These are phyloP conservation scores for Parnassius orleans DNA, from an alignment of 2,888 invertebrate genomes.

Conservation along the genomic window DNA sequence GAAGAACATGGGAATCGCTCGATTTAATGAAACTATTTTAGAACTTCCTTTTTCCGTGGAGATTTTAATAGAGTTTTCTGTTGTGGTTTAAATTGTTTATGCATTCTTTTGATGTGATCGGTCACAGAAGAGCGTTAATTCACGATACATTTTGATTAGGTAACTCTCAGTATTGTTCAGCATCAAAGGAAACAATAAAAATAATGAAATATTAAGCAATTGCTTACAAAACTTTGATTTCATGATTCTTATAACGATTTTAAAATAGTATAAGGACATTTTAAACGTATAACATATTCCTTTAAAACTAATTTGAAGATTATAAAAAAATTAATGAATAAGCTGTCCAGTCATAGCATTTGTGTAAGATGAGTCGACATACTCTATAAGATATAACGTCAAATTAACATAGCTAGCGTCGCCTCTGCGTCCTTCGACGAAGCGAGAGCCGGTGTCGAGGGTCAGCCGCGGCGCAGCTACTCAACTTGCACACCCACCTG, in stretches of 20 bases:
- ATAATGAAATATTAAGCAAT: conserved; percentile 63
- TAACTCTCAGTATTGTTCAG: conserved; percentile 52
- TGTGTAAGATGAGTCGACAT: too few relatives aligned
- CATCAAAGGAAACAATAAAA: conserved; percentile 73
- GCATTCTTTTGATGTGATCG: conserved; percentile 60
- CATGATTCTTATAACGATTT: not conserved
- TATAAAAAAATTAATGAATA: too few relatives aligned
- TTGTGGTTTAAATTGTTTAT: conserved; percentile 53
- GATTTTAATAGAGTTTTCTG: conserved; percentile 49
- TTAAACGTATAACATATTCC: too few relatives aligned
- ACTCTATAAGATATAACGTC: too few relatives aligned
- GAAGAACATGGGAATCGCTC: conserved; percentile 31
- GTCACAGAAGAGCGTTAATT: conserved; percentile 54
- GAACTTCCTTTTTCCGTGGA: conserved; percentile 34
- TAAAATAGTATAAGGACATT: too few relatives aligned
- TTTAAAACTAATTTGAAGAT: too few relatives aligned
- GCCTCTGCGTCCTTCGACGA: conserved; percentile 5
- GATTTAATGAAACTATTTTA: conserved; percentile 39
- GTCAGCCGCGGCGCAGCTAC: conserved; percentile 62
- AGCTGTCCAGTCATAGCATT: too few relatives aligned
- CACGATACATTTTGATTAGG: conserved; percentile 58
- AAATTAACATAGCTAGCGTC: too few relatives aligned
- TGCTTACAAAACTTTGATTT: conserved; percentile 58
- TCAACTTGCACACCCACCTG: conserved; percentile 76
- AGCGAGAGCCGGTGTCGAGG: conserved; percentile 45